Evolutionary conservation across 2,888 invertebrate species (phyloP).

Genomic region (Microctonus aethiopoides): DNA sequence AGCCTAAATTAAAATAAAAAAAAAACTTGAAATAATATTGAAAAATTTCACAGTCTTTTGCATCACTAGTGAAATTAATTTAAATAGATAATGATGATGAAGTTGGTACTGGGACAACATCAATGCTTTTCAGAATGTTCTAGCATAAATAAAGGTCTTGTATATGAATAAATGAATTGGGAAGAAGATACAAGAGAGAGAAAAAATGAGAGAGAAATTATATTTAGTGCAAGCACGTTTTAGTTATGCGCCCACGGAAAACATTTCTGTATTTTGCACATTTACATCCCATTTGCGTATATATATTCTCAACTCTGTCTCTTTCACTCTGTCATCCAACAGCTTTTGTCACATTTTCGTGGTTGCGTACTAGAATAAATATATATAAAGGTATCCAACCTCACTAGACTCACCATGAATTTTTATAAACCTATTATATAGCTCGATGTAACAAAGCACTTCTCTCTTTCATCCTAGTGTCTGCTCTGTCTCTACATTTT

Average conservation of each 20-base stretch:
- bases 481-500: neutral
- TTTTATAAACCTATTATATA: slow-evolving; percentile 65
- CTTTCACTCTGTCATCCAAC: slow-evolving; percentile 39
- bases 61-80: slow-evolving; percentile 23
- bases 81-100: slow-evolving; percentile 22
- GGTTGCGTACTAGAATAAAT: slow-evolving; percentile 34
- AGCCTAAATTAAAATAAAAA: neutral
- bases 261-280: slow-evolving; percentile 41
- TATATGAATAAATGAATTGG: slow-evolving; percentile 1
- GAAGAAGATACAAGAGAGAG: neutral
- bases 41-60: slow-evolving; percentile 17
- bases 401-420: slow-evolving; percentile 55
- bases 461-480: neutral
- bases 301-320: slow-evolving; percentile 6
- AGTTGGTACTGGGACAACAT: neutral
- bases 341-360: slow-evolving; percentile 46
- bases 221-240: slow-evolving; percentile 51
- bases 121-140: slow-evolving; percentile 10
- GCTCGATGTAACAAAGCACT: slow-evolving; percentile 60
- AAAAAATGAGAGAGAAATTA: slow-evolving; percentile 14
- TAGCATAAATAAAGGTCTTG: slow-evolving; percentile 25
- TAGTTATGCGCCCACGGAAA: slow-evolving; percentile 37
- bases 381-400: slow-evolving; percentile 46
- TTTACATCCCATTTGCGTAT: slow-evolving; percentile 38
- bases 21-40: neutral